Base-by-base conservation (phyloP, 2,113 vertebrate genomes). In the Sminthopsis crassicaudata region DNA sequence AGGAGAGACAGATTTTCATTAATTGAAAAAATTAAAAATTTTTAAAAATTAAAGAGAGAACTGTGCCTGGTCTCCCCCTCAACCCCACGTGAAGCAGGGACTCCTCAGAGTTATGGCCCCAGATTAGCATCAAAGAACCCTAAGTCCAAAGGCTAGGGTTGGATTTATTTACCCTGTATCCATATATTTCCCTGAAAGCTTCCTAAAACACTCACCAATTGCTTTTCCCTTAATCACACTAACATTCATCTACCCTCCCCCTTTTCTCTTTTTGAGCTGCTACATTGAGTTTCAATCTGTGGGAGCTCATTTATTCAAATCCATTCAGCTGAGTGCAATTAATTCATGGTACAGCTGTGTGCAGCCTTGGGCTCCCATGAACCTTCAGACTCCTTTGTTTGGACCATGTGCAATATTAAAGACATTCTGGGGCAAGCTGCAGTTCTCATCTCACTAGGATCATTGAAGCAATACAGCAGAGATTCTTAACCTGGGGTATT, bases 251-350 rank as follows among this genome's bases (percentile, higher is more conserved):
- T 84, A 84, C 67, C 36, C 36, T 84, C 67, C 67, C n/a, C 67
- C 67, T 76, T 76, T n/a, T 22, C 67, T 84, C 7, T 19, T 76
- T 42, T 36, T 84, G n/a, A 84, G n/a, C 67, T 84, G n/a, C 67
- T 42, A 8, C 67, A 42, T 23, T n/a, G 19, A 84, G 67, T n/a
- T 84, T 84, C 67, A 42, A n/a, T 84, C 67, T 84, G 67, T 84
- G n/a, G 67, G 67, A 84, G 67, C 67, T 84, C 67, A 84, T 42
- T 84, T 84, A 84, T 84, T 84, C 67, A 84, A n/a, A 84, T 84
- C 67, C 67, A 84, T 84, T 84, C 67, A 84, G 42, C 67, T 42
- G 36, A 84, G n/a, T 84, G 67, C 67, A 84, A 84, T 42, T 84
- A 84, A 84, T 84, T 84, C 67, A 84, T 42, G 67, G 67, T 84